Base-by-base conservation (phyloP, 2,888 invertebrate species). In the Crepidodera aurea region DNA sequence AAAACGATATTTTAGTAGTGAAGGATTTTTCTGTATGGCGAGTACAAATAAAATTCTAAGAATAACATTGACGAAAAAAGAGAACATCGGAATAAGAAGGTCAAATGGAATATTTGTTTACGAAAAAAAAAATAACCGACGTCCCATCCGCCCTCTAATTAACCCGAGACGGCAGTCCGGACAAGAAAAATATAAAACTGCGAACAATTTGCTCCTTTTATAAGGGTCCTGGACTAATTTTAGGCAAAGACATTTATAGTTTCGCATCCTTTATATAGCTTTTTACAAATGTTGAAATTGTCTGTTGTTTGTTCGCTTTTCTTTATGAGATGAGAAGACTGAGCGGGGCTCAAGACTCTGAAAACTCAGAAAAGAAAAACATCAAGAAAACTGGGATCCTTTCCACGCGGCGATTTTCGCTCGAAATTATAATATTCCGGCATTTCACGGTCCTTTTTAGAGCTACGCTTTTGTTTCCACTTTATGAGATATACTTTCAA, bases 171-270 rank as follows among this genome's bases (percentile, higher is more conserved):
- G 29, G 51, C 60, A 16, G 34, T 37, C 44, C 40, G 60, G 39
- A 56, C 67, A 73, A 78, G 73, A 76, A 75, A 76, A 75, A 74
- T 70, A 73, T 69, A 73, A 74, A 76, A 76, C 75, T 72, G 70
- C 64, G 66, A 73, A 75, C 77, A 69, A 73, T 73, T 73, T 72
- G 69, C 72, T 70, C 69, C 68, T 69, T 68, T 71, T 72, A 65
- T 67, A 64, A 68, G 68, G 66, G 64, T 62, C 62, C 66, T 72
- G 73, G 73, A 76, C 77, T 77, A 77, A 78, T 78, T 78, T 78
- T 75, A 74, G 73, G 75, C 75, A 75, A 76, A 75, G 76, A 77
- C 75, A 77, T 78, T 78, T 78, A 78, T 77, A 76, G 78, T 78
- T 77, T 76, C 73, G 72, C 77, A 76, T 77, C 75, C 75, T 73